Evolutionary conservation across 2,888 invertebrate genomes (phyloP).

Genomic region (Tholera decimalis): DNA sequence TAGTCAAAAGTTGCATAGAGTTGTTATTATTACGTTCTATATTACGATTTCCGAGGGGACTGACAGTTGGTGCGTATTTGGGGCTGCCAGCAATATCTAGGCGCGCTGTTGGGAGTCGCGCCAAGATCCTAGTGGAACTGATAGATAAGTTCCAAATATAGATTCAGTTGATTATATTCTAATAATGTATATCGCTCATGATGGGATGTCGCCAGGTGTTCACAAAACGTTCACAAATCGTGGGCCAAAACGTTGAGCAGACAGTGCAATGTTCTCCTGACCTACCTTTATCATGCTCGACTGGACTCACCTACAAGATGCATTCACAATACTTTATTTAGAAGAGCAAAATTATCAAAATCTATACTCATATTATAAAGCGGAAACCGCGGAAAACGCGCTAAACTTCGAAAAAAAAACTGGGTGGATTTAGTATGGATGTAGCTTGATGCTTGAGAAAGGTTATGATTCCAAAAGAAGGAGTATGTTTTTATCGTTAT

Average conservation of each 20-base stretch:
- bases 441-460: no score
- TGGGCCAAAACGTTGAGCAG: not conserved
- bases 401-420: no score
- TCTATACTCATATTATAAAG: no score
- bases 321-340: not conserved
- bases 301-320: not conserved
- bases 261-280: slow-evolving; percentile 16
- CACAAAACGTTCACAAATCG: no score
- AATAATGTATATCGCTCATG: not conserved
- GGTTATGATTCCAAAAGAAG: no score
- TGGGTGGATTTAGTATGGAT: no score
- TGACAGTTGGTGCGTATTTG: slow-evolving; percentile 18
- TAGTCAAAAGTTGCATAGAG: not conserved
- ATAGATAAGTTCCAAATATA: slow-evolving; percentile 23
- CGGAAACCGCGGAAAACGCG: no score
- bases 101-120: slow-evolving; percentile 48
- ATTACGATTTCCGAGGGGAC: slow-evolving; percentile 9
- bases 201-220: not conserved
- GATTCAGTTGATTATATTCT: slow-evolving; percentile 9
- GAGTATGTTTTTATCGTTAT: no score
- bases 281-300: slow-evolving; percentile 20
- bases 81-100: slow-evolving; percentile 36
- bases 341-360: slow-evolving; percentile 6
- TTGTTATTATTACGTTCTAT: not conserved
- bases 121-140: slow-evolving; percentile 41